These are phyloP conservation scores for Polydrusus pterygomalis DNA, from an alignment of 2,888 invertebrate species.

Conservation along the genomic window DNA sequence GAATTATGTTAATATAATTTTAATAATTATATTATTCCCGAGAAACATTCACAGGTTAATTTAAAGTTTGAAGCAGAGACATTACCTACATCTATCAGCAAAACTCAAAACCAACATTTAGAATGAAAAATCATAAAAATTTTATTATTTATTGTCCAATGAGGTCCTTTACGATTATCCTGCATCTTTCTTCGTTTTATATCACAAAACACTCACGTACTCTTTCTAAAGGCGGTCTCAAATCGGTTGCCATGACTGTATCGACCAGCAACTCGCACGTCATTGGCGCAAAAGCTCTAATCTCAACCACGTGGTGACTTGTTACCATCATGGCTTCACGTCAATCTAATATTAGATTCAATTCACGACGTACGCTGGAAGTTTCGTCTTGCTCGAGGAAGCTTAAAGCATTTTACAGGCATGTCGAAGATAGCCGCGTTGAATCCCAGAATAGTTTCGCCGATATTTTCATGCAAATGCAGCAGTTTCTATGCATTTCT, in stretches of 20 bases:
- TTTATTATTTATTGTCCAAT: constrained; percentile 73
- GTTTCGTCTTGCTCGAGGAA: constrained; percentile 51
- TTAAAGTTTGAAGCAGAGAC: constrained; percentile 62
- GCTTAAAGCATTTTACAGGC: constrained; percentile 36
- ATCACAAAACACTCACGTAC: constrained; percentile 55
- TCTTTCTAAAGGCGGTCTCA: constrained; percentile 64
- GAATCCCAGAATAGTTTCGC: constrained; percentile 47
- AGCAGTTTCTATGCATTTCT: constrained; percentile 55
- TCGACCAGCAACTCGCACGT: constrained; percentile 63
- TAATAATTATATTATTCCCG: not conserved
- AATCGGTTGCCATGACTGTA: constrained; percentile 71
- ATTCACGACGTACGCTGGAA: constrained; percentile 58
- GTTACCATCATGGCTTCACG: constrained; percentile 69
- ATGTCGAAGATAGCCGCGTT: constrained; percentile 45
- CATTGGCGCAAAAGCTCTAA: constrained; percentile 67
- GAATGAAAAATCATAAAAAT: constrained; percentile 70
- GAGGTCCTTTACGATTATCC: constrained; percentile 66
- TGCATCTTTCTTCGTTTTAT: constrained; percentile 62
- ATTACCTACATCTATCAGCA: constrained; percentile 72
- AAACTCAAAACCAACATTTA: constrained; percentile 70
- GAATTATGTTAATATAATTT: not conserved
- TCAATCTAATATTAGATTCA: constrained; percentile 59
- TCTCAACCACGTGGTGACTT: constrained; percentile 67
- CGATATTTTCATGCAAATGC: constrained; percentile 53
- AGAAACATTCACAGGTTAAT: constrained; percentile 4